Conservation (phyloP, 2,113 vertebrate genomes). For the Bos indicus region DNA sequence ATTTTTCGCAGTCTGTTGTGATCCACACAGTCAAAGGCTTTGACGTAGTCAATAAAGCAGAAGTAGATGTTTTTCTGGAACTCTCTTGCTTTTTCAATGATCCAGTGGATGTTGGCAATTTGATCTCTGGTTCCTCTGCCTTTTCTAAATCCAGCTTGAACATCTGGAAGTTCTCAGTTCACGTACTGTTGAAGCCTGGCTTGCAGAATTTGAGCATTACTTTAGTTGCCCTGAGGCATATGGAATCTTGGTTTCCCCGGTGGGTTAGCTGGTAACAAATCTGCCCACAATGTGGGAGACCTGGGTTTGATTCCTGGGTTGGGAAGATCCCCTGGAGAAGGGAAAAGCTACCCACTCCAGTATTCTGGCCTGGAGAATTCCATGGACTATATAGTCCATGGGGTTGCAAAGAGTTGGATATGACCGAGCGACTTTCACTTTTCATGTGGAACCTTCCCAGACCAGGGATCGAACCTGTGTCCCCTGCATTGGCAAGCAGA, state of each 20-base stretch:
- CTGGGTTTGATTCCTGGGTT: neutral
- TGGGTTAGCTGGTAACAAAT: neutral
- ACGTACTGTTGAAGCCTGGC: neutral
- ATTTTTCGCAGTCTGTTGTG: neutral
- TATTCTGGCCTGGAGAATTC: neutral
- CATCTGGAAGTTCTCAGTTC: neutral
- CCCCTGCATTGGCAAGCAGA: neutral
- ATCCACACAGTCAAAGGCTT: neutral
- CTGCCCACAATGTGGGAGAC: neutral
- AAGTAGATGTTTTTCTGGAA: neutral
- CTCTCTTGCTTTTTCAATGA: neutral
- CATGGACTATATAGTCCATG: neutral
- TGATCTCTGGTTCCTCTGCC: neutral
- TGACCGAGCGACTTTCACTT: neutral
- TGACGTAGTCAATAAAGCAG: neutral
- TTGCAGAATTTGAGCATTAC: neutral
- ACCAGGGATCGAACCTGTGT: neutral
- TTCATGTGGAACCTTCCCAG: neutral
- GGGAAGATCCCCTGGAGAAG: neutral
- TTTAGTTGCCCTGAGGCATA: neutral
- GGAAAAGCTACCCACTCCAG: neutral
- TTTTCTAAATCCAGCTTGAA: neutral
- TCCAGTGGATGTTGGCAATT: neutral
- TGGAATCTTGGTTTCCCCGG: neutral
- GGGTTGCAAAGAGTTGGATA: neutral